Conservation (phyloP, 2,888 invertebrate species). For the Cantharis rufa region DNA sequence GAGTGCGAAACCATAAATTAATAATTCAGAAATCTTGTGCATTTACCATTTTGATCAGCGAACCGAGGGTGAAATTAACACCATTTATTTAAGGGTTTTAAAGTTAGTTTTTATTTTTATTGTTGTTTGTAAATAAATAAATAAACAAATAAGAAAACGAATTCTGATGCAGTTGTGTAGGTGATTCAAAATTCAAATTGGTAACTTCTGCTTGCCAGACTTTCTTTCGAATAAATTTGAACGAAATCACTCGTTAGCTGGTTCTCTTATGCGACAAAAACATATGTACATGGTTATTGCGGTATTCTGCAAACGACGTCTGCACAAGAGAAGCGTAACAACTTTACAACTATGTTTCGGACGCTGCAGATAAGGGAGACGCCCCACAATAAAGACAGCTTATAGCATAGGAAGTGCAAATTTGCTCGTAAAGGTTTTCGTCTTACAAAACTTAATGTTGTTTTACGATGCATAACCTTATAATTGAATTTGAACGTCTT, state of each 20-base stretch:
- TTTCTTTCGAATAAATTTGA: not conserved
- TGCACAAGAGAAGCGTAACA: not conserved
- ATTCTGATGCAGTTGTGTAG: not conserved
- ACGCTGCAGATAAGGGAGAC: conserved; percentile 21
- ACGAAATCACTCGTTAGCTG: not conserved
- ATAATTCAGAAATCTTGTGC: not conserved
- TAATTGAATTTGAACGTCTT: not conserved
- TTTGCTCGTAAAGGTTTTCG: conserved; percentile 5
- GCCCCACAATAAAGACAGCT: conserved; percentile 24
- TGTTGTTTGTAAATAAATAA: not conserved
- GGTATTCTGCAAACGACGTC: conserved; percentile 1
- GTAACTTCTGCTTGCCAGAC: not conserved
- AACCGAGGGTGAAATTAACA: not conserved
- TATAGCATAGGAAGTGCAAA: conserved; percentile 23
- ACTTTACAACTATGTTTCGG: conserved; percentile 1
- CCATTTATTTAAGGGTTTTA: not conserved
- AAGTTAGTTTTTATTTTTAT: not conserved
- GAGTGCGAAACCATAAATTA: not conserved
- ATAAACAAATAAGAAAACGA: not conserved
- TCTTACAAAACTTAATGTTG: not conserved
- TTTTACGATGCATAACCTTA: not conserved
- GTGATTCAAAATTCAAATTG: not conserved
- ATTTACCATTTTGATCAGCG: not conserved
- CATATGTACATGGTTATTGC: conserved; percentile 1
- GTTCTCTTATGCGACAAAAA: not conserved